Conservation (phyloP, 2,888 invertebrate species). For the Muscina levida region DNA sequence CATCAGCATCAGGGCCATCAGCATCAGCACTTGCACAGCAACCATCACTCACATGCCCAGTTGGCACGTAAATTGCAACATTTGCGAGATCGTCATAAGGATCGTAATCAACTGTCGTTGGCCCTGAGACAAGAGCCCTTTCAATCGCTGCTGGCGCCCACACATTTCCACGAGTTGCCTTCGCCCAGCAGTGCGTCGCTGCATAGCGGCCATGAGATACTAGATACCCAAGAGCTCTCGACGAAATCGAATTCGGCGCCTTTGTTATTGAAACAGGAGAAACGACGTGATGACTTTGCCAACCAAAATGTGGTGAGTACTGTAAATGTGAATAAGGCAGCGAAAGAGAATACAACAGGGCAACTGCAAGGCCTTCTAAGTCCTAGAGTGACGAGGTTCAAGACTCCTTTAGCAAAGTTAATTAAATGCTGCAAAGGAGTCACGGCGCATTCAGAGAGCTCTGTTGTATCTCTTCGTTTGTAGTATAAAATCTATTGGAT, state of each 20-base stretch:
- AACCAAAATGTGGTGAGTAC: slow-evolving; percentile 78
- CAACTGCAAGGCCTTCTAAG: too few relatives aligned
- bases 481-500: slow-evolving; percentile 44
- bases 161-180: slow-evolving; percentile 78
- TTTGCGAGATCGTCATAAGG: slow-evolving; percentile 71
- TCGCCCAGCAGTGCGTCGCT: slow-evolving; percentile 80
- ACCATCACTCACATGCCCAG: slow-evolving; percentile 49
- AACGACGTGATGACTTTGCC: slow-evolving; percentile 77
- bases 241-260: slow-evolving; percentile 80
- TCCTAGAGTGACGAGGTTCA: too few relatives aligned
- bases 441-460: not conserved
- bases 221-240: slow-evolving; percentile 78
- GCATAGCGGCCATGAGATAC: slow-evolving; percentile 78
- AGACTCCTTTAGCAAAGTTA: slow-evolving; percentile 5
- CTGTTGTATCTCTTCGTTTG: slow-evolving; percentile 33
- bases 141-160: slow-evolving; percentile 76
- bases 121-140: slow-evolving; percentile 79
- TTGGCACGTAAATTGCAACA: slow-evolving; percentile 70
- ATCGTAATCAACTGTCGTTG: slow-evolving; percentile 76
- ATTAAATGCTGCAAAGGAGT: slow-evolving; percentile 57
- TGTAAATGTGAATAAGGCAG: not conserved
- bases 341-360: not conserved
- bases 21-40: slow-evolving; percentile 40
- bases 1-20: slow-evolving; percentile 51
- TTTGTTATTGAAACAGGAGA: slow-evolving; percentile 78